Base-by-base conservation (phyloP, 2,113 vertebrate genomes). In the Leucosticte australis region DNA sequence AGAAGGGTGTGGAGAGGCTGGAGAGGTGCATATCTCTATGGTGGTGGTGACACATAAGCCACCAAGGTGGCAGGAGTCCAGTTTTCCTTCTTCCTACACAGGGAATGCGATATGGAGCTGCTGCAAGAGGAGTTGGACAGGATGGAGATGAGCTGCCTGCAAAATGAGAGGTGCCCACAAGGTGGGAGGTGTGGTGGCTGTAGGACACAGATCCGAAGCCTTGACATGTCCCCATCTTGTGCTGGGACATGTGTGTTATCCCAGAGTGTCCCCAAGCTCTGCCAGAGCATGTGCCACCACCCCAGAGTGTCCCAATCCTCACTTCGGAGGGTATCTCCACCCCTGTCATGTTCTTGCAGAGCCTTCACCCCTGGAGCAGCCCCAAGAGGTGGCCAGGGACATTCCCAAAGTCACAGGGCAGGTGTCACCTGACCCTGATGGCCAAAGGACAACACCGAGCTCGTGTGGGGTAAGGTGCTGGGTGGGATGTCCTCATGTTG, bases 341-440 rank as follows among this genome's bases (percentile, higher is more conserved):
- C 69, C 4, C 1, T 8, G 13, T 42, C 24, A 2, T 52, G 19
- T 73, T 46, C 55, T 64, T 77, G 13, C 83, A 90, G 89, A 77
- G 9, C 50, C 37, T 10, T 77, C 9, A 0, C 4, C 19, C 64
- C 33, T 22, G 28, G 56, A 94, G 56, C 47, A 71, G 56, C 26
- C 28, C 23, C 65, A 28, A 5, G 56, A 0, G 7, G 26, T n/a
- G 47, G 33, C 44, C 2, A 0, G 3, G 23, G 56, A 78, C 37
- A 3, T 33, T 52, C 47, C 52, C 1, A 1, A 31, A 59, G 30
- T 60, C 1, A 3, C 26, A 23, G 39, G 33, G 13, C 1, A 0
- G 9, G 12, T 7, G 31, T 49, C 71, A 64, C 44, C 57, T 0
- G 0, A 12, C 22, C 10, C 11, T 0, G 0, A 18, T 7, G 8